Percentiles rank a stretch among this genome's conserved stretches.
These are phyloP conservation scores for Glandiceps talaboti DNA, from an alignment of 53 echinoderm and acorn worm genomes.

Conservation along the genomic window DNA sequence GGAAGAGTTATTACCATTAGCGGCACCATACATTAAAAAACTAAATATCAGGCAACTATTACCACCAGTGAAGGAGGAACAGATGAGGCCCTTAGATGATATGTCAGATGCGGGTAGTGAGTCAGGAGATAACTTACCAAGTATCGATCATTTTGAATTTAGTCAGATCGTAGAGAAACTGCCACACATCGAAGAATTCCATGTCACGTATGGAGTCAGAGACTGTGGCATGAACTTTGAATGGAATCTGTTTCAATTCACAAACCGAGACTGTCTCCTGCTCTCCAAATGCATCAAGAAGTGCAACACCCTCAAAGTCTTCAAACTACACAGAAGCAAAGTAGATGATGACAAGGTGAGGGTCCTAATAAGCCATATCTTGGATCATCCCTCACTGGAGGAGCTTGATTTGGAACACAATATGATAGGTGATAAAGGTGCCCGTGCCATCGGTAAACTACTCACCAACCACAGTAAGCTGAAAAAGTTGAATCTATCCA, in stretches of 20 bases:
- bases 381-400: conserved; percentile 67
- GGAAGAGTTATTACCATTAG: conserved; percentile 53
- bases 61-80: conserved; percentile 95
- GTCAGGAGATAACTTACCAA: conserved; percentile 73
- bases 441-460: conserved; percentile 85
- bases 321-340: conserved; percentile 88
- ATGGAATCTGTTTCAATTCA: conserved; percentile 98
- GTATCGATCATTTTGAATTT: conserved; percentile 97
- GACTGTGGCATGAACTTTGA: conserved; percentile 99
- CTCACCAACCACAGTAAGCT: conserved; percentile 80
- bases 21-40: conserved; percentile 66
- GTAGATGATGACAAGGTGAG: conserved; percentile 90
- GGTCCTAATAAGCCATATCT: conserved; percentile 85
- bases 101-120: conserved; percentile 85
- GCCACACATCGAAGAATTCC: conserved; percentile 72
- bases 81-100: conserved; percentile 56
- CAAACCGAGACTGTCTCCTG: conserved; percentile 78
- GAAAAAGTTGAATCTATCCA: conserved; percentile 61
- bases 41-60: conserved; percentile 80
- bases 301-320: conserved; percentile 62
- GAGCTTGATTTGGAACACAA: conserved; percentile 92
- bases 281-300: conserved; percentile 75
- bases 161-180: conserved; percentile 68
- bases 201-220: conserved; percentile 77
- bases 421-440: conserved; percentile 80